Base-by-base conservation (phyloP, 2,113 vertebrate species). In the Hucho hucho region DNA sequence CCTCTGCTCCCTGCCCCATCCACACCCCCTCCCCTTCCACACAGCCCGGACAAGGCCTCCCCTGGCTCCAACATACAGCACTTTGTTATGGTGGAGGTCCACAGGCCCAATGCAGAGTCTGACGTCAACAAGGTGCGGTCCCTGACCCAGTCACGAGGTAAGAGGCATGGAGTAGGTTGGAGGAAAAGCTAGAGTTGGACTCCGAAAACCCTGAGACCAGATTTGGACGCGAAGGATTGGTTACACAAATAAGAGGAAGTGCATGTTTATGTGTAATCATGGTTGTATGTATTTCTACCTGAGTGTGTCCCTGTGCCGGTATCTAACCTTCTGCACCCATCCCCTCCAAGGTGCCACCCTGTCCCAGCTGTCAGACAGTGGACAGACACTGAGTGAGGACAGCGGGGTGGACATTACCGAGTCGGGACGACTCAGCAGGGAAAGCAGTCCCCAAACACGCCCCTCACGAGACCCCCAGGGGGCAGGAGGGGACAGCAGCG, bases 381-480 rank as follows among this genome's bases (percentile, higher is more conserved):
- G 97, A 66, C 98, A 98, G 92, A 96, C 97, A 4, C 95, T 98
- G 78, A 99, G 98, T 0, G 98, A 98, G 87, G 98, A 99, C 95
- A 98, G 98, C 24, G 97, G 98, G 0, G 96, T 99, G 91, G 98
- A 99, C 76, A 95, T 97, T 6, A 94, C 95, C 0, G 97, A 99
- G 73, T 85, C 91, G 0, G 96, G 95, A 86, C 90, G 89, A 79
- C 86, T 93, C 37, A 88, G 92, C 91, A 95, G 94, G 69, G 95
- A 96, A 79, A 94, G 85, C 91, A 94, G 89, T 87, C 90, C 82
- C 0, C 89, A 92, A 86, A 90, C 90, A 72, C 93, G 91, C 73
- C 92, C 87, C 81, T 89, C 87, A 76, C 93, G 0, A 88, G 94
- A 91, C 89, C 88, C 74, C 81, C 80, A 1, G 81, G 93, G 87